phyloP scores from a whole-genome alignment of 2,888 invertebrate genomes.

The Xanthia icteritia region DNA sequence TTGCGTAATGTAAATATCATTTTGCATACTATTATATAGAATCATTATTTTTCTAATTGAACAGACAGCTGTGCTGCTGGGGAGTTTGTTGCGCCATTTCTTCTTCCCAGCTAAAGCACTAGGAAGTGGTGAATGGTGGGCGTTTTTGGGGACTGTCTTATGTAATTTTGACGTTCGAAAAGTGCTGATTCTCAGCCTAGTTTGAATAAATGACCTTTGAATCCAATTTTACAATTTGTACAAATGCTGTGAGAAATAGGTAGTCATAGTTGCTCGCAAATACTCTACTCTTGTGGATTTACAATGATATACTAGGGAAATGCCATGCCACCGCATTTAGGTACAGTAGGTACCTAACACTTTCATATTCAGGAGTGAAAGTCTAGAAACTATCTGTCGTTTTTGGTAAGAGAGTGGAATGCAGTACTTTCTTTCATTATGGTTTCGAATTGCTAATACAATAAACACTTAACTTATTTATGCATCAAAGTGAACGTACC shows the following conservation, averaged over 20 bases:
- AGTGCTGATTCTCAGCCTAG: too few species aligned
- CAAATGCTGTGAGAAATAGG: neutral
- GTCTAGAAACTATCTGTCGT: neutral
- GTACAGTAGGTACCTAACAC: neutral
- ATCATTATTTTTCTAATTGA: too few species aligned
- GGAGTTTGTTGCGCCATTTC: too few species aligned
- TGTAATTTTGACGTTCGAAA: too few species aligned
- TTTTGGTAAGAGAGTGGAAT: too few species aligned
- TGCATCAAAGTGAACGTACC: conserved; percentile 25
- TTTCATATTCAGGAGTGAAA: neutral
- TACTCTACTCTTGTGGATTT: neutral
- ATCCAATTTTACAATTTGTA: neutral
- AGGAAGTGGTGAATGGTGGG: too few species aligned
- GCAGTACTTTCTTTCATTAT: neutral
- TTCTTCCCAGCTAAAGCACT: too few species aligned
- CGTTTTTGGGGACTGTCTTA: too few species aligned
- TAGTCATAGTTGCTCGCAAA: neutral
- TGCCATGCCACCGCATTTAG: neutral
- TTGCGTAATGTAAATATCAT: too few species aligned
- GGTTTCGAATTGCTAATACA: neutral
- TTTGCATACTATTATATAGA: too few species aligned
- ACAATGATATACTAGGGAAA: neutral
- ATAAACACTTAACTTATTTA: neutral
- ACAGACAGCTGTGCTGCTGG: too few species aligned
- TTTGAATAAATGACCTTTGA: too few species aligned